Percentiles rank a stretch among this genome's conserved stretches.
phyloP scores from a whole-genome alignment of 2,113 vertebrate species.

The Heloderma charlesbogerti region DNA sequence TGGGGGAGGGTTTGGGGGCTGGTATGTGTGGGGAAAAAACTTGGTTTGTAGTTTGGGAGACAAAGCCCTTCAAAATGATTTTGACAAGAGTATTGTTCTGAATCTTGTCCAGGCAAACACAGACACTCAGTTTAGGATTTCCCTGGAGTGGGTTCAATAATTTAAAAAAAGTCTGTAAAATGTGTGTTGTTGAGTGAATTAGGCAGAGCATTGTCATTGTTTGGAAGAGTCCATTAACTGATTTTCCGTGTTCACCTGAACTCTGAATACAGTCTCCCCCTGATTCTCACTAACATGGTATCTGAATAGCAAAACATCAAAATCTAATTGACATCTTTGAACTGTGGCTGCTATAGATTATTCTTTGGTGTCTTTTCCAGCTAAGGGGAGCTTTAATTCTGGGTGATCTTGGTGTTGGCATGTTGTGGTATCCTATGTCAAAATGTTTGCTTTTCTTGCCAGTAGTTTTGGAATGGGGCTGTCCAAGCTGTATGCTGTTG shows the following conservation, averaged over 20 bases:
- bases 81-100: conserved; percentile 11
- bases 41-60: conserved; percentile 51
- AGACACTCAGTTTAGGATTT: conserved; percentile 48
- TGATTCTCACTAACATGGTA: conserved; percentile 49
- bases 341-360: conserved; percentile 46
- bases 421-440: conserved; percentile 51
- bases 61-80: conserved; percentile 36
- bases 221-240: conserved; percentile 44
- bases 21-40: not conserved
- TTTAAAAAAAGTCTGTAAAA: not conserved
- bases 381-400: conserved; percentile 55
- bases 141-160: not conserved
- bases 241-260: conserved; percentile 61
- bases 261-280: conserved; percentile 41
- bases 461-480: conserved; percentile 48
- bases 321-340: conserved; percentile 45
- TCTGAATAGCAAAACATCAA: conserved; percentile 49
- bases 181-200: not conserved
- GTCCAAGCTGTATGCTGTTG: conserved; percentile 43
- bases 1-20: conserved; percentile 22
- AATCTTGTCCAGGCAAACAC: conserved; percentile 51
- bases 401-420: conserved; percentile 48
- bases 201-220: not conserved
- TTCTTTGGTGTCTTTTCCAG: conserved; percentile 57
- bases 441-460: conserved; percentile 59